Percentiles rank a stretch among this genome's conserved stretches.
Evolutionary conservation across 2,113 vertebrate species (phyloP).

Genomic region (Mobula hypostoma): DNA sequence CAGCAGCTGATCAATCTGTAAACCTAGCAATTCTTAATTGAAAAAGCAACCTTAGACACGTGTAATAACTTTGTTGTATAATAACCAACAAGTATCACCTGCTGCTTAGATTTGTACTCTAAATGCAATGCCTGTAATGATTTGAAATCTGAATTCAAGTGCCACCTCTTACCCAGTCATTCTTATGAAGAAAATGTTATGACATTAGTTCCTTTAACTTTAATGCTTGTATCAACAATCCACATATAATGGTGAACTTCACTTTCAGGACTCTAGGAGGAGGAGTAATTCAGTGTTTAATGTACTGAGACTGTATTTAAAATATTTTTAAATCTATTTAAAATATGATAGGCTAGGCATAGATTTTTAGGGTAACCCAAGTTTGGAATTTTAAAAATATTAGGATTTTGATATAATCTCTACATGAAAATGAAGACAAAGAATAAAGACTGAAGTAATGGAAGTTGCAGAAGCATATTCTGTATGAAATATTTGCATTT

Average conservation of each 20-base stretch:
- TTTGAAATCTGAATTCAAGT: not conserved
- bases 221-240: not conserved
- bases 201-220: not conserved
- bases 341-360: not conserved
- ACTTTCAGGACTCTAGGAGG: not conserved
- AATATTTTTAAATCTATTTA: not conserved
- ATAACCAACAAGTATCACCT: not conserved
- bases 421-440: not conserved
- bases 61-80: not conserved
- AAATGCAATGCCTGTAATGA: not conserved
- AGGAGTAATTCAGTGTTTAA: not conserved
- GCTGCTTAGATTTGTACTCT: not conserved
- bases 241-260: no score
- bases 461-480: not conserved
- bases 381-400: not conserved
- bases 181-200: not conserved
- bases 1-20: not conserved
- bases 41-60: not conserved
- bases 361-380: not conserved
- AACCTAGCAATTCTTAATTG: not conserved
- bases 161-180: not conserved
- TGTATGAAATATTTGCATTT: not conserved
- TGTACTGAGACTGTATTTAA: not conserved
- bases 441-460: not conserved
- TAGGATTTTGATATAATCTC: not conserved